Evolutionary conservation across 2,888 invertebrate genomes (phyloP).

Genomic region (Rotaria magnacalcarata): DNA sequence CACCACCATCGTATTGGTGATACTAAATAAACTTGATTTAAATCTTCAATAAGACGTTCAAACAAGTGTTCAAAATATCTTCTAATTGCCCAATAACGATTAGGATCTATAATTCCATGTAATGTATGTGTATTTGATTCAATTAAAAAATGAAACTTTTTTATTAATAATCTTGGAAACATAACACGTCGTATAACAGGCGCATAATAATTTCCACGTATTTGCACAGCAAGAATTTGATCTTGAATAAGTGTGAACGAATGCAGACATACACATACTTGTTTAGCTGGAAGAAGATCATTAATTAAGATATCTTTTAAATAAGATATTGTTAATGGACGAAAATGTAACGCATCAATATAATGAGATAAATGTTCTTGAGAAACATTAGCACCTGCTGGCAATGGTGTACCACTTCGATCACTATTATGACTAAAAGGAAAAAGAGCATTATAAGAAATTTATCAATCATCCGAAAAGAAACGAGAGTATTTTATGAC

Average conservation of each 20-base stretch:
- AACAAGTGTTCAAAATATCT: conserved; percentile 34
- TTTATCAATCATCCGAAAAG: no score
- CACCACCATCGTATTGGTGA: neutral
- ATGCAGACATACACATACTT: conserved; percentile 31
- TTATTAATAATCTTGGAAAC: conserved; percentile 29
- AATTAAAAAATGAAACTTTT: conserved; percentile 33
- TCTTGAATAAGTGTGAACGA: neutral
- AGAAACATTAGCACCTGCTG: neutral
- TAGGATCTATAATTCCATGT: neutral
- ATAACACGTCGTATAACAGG: neutral
- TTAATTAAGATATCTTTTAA: conserved; percentile 20
- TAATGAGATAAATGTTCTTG: conserved; percentile 24
- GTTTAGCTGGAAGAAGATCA: conserved; percentile 11
- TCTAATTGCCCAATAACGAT: conserved; percentile 25
- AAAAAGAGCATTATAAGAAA: no score
- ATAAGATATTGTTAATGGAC: conserved; percentile 25
- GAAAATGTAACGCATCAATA: conserved; percentile 31
- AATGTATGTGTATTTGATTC: conserved; percentile 34
- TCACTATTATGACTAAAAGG: neutral
- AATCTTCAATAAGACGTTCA: conserved; percentile 15
- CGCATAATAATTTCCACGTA: conserved; percentile 23
- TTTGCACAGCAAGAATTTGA: conserved; percentile 7
- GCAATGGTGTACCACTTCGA: conserved; percentile 23
- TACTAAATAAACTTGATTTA: conserved; percentile 8
- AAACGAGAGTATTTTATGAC: no score